Percentiles rank a stretch among this genome's conserved stretches.
Conservation (phyloP, 2,113 vertebrate genomes). For the Condylura cristata region DNA sequence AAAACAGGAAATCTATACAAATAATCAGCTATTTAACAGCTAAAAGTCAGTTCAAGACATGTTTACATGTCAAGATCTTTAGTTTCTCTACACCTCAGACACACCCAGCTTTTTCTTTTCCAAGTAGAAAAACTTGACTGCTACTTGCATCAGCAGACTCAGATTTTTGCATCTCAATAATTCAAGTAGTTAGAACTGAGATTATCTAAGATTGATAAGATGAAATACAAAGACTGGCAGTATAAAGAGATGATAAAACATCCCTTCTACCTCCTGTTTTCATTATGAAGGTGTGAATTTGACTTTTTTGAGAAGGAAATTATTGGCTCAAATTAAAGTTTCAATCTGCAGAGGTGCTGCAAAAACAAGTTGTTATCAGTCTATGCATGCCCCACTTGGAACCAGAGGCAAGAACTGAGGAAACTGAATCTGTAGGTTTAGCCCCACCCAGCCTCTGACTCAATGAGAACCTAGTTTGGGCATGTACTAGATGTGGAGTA, state of each 20-base stretch:
- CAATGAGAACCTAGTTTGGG: background rate
- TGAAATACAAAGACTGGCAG: background rate
- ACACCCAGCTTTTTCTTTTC: background rate
- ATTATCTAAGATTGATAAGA: background rate
- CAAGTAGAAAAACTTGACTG: background rate
- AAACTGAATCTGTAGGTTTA: background rate
- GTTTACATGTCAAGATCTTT: background rate
- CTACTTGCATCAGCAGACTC: background rate
- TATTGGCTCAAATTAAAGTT: background rate
- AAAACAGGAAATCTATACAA: background rate
- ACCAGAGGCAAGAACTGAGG: background rate
- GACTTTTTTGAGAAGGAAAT: background rate
- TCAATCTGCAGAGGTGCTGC: background rate
- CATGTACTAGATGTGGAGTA: background rate
- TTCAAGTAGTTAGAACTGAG: background rate
- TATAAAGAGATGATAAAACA: background rate
- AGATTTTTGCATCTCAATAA: background rate
- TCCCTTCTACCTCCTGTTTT: background rate
- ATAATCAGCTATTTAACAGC: background rate
- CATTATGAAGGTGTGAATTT: background rate
- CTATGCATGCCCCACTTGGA: background rate
- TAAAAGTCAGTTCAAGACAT: background rate
- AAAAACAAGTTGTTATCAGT: slow-evolving; percentile 2
- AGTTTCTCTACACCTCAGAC: background rate
- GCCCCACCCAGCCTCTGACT: background rate